phyloP scores from a whole-genome alignment of 1,140 invertebrate genomes.

The Micrasema minimum region DNA sequence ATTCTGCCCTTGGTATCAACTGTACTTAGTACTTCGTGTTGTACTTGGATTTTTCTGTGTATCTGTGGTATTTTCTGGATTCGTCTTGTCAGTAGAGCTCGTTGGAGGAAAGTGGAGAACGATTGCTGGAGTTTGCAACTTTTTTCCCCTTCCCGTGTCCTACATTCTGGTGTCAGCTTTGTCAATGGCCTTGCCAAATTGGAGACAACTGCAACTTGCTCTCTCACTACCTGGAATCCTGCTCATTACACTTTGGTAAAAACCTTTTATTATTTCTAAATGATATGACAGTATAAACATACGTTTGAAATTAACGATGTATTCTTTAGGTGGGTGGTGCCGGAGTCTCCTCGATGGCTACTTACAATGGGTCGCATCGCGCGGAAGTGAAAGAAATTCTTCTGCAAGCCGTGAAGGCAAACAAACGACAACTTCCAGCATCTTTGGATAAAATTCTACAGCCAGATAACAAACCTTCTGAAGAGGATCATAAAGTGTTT shows the following conservation, averaged over 20 bases:
- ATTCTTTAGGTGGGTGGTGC: conserved; percentile 75
- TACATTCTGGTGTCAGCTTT: conserved; percentile 78
- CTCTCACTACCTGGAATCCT: conserved; percentile 76
- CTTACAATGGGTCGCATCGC: conserved; percentile 75
- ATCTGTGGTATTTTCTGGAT: conserved; percentile 78
- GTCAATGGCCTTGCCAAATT: conserved; percentile 77
- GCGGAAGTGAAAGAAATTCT: conserved; percentile 77
- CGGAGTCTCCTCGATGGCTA: conserved; percentile 88
- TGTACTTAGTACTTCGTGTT: conserved; percentile 72
- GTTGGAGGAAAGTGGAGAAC: conserved; percentile 81
- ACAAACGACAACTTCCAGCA: conserved; percentile 69
- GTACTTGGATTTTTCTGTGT: conserved; percentile 76
- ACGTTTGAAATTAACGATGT: neutral
- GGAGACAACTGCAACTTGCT: conserved; percentile 77
- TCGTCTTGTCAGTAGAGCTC: conserved; percentile 77
- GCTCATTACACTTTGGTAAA: conserved; percentile 74
- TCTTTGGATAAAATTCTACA: conserved; percentile 74
- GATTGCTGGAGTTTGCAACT: conserved; percentile 77
- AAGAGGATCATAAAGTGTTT: conserved; percentile 61
- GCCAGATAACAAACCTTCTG: conserved; percentile 54
- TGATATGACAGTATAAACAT: neutral
- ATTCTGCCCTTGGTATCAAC: conserved; percentile 72
- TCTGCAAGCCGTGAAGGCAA: conserved; percentile 74
- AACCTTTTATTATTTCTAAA: no score
- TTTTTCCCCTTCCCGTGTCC: conserved; percentile 77